Percentiles rank a stretch among this genome's conserved stretches.
phyloP scores from a whole-genome alignment of 2,113 vertebrate genomes.

The Dicrurus megarhynchus region DNA sequence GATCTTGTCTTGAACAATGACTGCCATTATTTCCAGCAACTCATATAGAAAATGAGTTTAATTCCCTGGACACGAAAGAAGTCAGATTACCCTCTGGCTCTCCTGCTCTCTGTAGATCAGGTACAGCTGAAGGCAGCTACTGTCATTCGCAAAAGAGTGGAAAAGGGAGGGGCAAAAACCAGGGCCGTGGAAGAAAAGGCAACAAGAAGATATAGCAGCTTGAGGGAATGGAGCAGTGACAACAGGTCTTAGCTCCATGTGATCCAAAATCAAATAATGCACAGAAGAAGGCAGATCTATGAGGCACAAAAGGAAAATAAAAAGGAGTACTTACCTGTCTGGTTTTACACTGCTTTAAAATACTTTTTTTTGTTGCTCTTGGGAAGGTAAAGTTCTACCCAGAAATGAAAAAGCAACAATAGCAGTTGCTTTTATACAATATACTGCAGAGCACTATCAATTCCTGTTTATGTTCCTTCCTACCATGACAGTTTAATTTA shows the following conservation, averaged over 20 bases:
- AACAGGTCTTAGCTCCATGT: neutral
- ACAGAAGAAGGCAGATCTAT: neutral
- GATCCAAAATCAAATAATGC: neutral
- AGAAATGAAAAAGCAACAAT: neutral
- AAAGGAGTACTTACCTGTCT: neutral
- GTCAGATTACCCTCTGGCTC: neutral
- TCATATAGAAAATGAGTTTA: neutral
- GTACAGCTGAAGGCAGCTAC: neutral
- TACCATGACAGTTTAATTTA: constrained; percentile 53
- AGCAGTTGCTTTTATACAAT: neutral
- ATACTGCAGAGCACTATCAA: neutral
- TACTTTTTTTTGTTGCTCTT: neutral
- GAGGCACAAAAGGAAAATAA: neutral
- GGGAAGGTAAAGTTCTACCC: neutral
- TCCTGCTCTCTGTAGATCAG: neutral
- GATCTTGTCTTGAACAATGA: neutral
- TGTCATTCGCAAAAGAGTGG: neutral
- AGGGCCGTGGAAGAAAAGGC: neutral
- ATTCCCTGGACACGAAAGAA: neutral
- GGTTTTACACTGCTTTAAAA: neutral
- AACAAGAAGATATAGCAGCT: neutral
- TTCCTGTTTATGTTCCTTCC: neutral
- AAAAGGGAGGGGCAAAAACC: neutral
- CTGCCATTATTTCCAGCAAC: neutral
- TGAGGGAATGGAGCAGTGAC: neutral